Evolutionary conservation across 1,140 invertebrate genomes (phyloP), one percentile per base, ranked within the genome.

Genomic region (Bombus waltoni): DNA sequence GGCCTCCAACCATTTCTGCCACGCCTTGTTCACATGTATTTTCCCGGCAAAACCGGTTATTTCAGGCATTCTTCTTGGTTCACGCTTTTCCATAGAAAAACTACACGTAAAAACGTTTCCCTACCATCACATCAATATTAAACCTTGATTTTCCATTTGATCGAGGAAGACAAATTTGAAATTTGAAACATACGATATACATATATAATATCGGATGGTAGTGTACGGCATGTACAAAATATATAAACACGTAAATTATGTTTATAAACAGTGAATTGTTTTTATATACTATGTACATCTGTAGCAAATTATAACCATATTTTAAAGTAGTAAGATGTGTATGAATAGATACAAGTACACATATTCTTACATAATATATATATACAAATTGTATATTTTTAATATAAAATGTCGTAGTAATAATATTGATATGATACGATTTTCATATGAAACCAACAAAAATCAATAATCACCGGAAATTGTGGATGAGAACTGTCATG

Each of bases 1-100:
- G 83, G 80, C 89, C 72, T 86, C 87, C 83, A 89, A 89, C 88
- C 89, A 90, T 90, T 88, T 71, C 38, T 44, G 73, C 89, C 89
- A 90, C 89, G 81, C 89, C 89, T 88, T 59, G 68, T 79, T 86
- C 47, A 71, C 40, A 47, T 78, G 47, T 38, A 89, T 88, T 88
- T 81, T 57, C 32, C 66, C 38, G 68, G 68, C 35, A 38, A 88
- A 90, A 90, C 86, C 83, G 80, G 82, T 90, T 90, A 87, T 83
- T 77, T 53, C 57, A 68, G 44, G 38, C 25, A 73, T 72, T 32
- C 44, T 42, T 85, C 85, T 79, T 81, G 78, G 47, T 83, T 47
- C 59, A 70, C 22, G 32, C 53, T 85, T 79, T 71, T 44, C 68
- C 59, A 86, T 38, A 35, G 11, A n/a, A 73, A 82, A 86, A 38